phyloP scores from a whole-genome alignment of 2,888 invertebrate genomes.

The Trimorus sp. region DNA sequence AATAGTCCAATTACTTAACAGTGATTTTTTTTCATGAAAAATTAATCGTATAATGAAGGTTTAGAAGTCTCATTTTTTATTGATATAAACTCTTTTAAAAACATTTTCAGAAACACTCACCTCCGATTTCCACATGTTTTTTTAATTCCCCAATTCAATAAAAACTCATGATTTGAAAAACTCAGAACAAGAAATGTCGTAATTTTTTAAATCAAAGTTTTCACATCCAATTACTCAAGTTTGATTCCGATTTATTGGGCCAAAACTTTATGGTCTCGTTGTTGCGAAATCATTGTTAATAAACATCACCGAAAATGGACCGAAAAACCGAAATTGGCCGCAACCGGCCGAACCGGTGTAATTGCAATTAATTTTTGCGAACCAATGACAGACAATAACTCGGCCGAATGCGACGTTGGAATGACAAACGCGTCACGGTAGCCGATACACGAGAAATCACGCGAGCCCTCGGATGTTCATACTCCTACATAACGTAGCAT shows the following conservation, averaged over 20 bases:
- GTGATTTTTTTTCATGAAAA: too few relatives aligned
- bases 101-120: too few relatives aligned
- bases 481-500: conserved; percentile 16
- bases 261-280: background rate
- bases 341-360: background rate
- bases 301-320: background rate
- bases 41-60: too few relatives aligned
- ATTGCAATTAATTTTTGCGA: conserved; percentile 1
- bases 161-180: background rate
- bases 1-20: too few relatives aligned
- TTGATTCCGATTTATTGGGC: background rate
- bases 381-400: background rate
- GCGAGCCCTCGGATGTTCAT: conserved; percentile 26
- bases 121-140: too few relatives aligned
- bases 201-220: background rate
- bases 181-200: too few relatives aligned
- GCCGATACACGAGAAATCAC: conserved; percentile 26
- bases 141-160: too few relatives aligned
- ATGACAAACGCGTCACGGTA: conserved; percentile 9
- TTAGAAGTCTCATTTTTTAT: too few relatives aligned
- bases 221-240: background rate
- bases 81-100: too few relatives aligned
- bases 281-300: background rate
- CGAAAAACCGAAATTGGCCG: background rate
- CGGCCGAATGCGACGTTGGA: background rate